These are phyloP conservation scores for Drosophila peninsularis DNA, from an alignment of 2,888 invertebrate genomes.

Conservation along the genomic window DNA sequence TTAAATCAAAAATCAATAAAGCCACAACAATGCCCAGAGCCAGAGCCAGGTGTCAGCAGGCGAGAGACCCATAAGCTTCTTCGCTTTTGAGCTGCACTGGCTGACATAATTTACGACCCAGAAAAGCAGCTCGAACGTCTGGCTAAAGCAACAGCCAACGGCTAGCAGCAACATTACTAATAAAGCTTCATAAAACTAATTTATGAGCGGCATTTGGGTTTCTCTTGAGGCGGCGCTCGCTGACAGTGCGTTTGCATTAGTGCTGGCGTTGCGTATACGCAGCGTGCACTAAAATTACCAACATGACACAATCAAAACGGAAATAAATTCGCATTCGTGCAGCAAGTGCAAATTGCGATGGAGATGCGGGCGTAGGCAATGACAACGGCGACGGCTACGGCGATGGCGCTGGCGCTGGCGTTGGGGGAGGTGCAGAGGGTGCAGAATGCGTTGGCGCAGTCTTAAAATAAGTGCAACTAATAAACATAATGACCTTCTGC, in stretches of 20 bases:
- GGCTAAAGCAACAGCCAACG: conserved; percentile 9
- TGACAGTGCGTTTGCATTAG: conserved; percentile 47
- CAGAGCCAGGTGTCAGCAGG: conserved; percentile 53
- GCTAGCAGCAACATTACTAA: conserved; percentile 4
- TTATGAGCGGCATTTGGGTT: conserved; percentile 37
- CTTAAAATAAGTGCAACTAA: conserved; percentile 66
- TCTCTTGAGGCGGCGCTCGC: conserved; percentile 23
- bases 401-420: not conserved
- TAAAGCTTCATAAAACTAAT: conserved; percentile 42
- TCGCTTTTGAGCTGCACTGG: conserved; percentile 20
- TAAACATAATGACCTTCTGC: conserved; percentile 74
- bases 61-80: conserved; percentile 42
- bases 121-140: conserved; percentile 15
- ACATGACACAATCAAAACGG: conserved; percentile 79
- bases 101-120: conserved; percentile 44
- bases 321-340: conserved; percentile 71
- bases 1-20: conserved; percentile 65
- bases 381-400: not conserved
- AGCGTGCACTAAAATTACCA: conserved; percentile 69
- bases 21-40: conserved; percentile 63
- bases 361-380: conserved; percentile 13
- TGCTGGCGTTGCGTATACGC: conserved; percentile 70
- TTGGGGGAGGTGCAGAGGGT: not conserved
- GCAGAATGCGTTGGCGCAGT: conserved; percentile 28
- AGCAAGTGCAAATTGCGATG: conserved; percentile 54